These are phyloP conservation scores for Cremastobaeus sp. DNA, from an alignment of 2,888 invertebrate species.

Conservation along the genomic window DNA sequence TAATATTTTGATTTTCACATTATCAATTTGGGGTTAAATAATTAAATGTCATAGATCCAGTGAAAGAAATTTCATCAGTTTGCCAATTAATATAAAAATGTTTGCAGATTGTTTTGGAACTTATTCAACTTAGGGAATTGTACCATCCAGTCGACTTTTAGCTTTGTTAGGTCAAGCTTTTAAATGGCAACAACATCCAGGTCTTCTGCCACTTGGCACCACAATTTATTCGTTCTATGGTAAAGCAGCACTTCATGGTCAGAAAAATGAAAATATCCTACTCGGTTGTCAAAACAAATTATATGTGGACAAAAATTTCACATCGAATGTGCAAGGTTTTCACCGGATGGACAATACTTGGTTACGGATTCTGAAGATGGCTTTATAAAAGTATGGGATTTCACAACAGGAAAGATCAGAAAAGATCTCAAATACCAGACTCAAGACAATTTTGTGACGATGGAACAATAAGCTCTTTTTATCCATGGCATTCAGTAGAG, in stretches of 20 bases:
- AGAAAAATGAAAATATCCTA: slow-evolving; percentile 99
- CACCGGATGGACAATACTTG: slow-evolving; percentile 98
- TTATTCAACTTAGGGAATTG: too few relatives aligned
- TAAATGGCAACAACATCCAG: slow-evolving; percentile 99
- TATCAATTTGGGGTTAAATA: too few relatives aligned
- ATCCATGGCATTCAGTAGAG: slow-evolving; percentile 95
- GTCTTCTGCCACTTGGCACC: slow-evolving; percentile 95
- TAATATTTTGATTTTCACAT: too few relatives aligned
- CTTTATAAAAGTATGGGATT: slow-evolving; percentile 99
- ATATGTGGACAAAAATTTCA: slow-evolving; percentile 98
- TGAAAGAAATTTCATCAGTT: too few relatives aligned
- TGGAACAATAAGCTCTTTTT: slow-evolving; percentile 99
- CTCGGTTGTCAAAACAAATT: slow-evolving; percentile 95
- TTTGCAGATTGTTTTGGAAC: too few relatives aligned
- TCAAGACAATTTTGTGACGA: slow-evolving; percentile 99
- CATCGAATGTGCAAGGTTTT: slow-evolving; percentile 97
- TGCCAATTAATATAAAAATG: too few relatives aligned
- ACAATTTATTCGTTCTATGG: slow-evolving; percentile 99
- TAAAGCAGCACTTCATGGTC: slow-evolving; percentile 98
- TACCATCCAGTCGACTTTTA: slow-evolving; percentile 95
- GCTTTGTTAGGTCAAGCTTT: slow-evolving; percentile 97
- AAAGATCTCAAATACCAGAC: slow-evolving; percentile 99
- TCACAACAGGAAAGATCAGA: slow-evolving; percentile 98
- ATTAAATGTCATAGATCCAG: too few relatives aligned
- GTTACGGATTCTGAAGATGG: slow-evolving; percentile 99